phyloP scores from a whole-genome alignment of 92 coral and sea anemone species.

The Desmophyllum pertusum region DNA sequence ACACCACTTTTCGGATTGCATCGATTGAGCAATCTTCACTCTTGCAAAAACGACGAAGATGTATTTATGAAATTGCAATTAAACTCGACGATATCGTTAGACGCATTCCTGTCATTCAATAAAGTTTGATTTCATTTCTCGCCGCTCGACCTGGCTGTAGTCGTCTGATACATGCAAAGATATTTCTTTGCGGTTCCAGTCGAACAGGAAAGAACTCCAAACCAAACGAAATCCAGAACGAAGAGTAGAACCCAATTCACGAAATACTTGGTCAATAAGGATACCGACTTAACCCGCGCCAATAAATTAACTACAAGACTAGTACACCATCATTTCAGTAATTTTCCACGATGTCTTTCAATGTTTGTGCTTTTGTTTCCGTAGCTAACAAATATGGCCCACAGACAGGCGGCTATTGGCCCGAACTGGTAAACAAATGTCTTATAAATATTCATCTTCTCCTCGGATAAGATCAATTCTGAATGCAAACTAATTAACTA shows the following conservation, averaged over 20 bases:
- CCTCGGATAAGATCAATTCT: constrained; percentile 41
- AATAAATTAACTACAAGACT: background rate
- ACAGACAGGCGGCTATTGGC: constrained; percentile 43
- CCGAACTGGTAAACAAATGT: constrained; percentile 33
- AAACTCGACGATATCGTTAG: background rate
- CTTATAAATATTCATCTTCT: constrained; percentile 34
- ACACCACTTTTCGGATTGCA: constrained; percentile 13
- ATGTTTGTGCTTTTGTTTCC: constrained; percentile 42
- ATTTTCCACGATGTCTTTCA: constrained; percentile 34
- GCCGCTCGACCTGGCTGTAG: background rate
- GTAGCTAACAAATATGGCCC: constrained; percentile 60
- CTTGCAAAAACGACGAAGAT: constrained; percentile 1
- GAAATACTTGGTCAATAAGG: background rate
- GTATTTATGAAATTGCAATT: background rate
- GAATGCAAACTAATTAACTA: constrained; percentile 39
- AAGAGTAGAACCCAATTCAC: background rate
- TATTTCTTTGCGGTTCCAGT: background rate
- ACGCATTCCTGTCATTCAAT: background rate
- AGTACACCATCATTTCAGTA: constrained; percentile 17
- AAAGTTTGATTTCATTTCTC: constrained; percentile 18
- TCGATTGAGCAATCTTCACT: constrained; percentile 3
- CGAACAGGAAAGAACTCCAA: background rate
- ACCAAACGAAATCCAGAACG: background rate
- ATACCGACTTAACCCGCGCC: background rate
- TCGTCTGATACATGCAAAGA: background rate